Percentiles rank a stretch among this genome's conserved stretches.
These are phyloP conservation scores for Andrena marginata DNA, from an alignment of 2,888 invertebrate genomes.

Conservation along the genomic window DNA sequence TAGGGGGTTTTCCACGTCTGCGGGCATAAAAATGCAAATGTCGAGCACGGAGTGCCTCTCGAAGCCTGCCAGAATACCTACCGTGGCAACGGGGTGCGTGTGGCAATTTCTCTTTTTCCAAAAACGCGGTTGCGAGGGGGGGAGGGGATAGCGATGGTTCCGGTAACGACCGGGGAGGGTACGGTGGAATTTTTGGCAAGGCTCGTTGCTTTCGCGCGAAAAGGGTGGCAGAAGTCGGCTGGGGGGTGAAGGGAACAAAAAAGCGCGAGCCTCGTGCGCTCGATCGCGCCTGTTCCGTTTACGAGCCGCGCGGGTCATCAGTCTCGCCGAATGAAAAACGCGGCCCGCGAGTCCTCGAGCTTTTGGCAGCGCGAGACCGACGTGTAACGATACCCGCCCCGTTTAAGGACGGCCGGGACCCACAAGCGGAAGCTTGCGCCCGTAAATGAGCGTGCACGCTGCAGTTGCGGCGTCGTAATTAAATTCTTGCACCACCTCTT, in stretches of 20 bases:
- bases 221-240: neutral
- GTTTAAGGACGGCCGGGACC: constrained; percentile 12
- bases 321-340: constrained; percentile 27
- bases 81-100: no score
- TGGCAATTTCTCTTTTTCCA: no score
- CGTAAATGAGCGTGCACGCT: constrained; percentile 26
- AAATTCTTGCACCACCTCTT: constrained; percentile 36
- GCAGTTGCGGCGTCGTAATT: constrained; percentile 51
- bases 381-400: constrained; percentile 4
- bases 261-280: neutral
- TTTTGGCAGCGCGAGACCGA: constrained; percentile 20
- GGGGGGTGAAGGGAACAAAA: neutral
- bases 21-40: constrained; percentile 1
- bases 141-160: neutral
- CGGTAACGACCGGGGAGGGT: neutral
- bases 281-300: constrained; percentile 31
- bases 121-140: neutral
- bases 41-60: neutral
- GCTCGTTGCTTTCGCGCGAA: neutral
- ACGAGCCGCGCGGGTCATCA: constrained; percentile 35
- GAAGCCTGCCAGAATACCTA: neutral
- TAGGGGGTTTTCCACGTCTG: neutral
- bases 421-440: constrained; percentile 9
- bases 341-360: neutral
- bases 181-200: constrained; percentile 25